Percentiles rank a stretch among this genome's conserved stretches.
These are phyloP conservation scores for Arizona elegans DNA, from an alignment of 2,113 vertebrate species.

Conservation along the genomic window DNA sequence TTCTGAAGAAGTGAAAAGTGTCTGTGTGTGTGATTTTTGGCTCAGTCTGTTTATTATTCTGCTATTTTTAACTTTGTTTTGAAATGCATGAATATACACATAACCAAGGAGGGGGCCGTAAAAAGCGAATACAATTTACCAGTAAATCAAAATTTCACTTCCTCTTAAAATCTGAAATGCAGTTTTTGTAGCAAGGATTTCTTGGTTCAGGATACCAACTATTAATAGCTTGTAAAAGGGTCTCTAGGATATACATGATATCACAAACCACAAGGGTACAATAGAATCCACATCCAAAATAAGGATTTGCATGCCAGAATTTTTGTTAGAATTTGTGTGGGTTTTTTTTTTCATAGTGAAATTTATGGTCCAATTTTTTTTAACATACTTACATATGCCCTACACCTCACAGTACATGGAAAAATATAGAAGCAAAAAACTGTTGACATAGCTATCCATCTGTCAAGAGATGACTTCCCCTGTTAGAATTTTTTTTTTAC, in stretches of 20 bases:
- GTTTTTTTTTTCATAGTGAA: neutral
- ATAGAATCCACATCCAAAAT: neutral
- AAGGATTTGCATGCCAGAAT: neutral
- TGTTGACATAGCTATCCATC: slow-evolving; percentile 14
- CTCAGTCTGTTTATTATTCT: neutral
- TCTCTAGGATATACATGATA: neutral
- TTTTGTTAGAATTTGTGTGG: neutral
- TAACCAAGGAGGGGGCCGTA: too few species aligned
- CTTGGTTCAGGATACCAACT: neutral
- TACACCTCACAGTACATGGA: slow-evolving; percentile 16
- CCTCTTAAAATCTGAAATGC: neutral
- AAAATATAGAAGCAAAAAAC: slow-evolving; percentile 11
- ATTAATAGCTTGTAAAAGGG: neutral
- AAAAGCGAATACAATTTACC: neutral
- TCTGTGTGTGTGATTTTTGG: neutral
- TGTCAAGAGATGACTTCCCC: slow-evolving; percentile 9
- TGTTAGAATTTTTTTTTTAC: neutral
- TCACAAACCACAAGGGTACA: neutral
- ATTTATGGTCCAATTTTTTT: neutral
- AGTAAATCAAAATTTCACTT: neutral
- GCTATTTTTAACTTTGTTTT: neutral
- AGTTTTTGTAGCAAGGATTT: neutral
- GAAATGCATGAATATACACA: neutral
- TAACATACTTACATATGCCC: neutral
- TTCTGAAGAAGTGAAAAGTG: neutral